Evolutionary conservation across 2,113 vertebrate genomes (phyloP), one percentile per base, ranked within the genome.

Genomic region (Podarcis raffonei): DNA sequence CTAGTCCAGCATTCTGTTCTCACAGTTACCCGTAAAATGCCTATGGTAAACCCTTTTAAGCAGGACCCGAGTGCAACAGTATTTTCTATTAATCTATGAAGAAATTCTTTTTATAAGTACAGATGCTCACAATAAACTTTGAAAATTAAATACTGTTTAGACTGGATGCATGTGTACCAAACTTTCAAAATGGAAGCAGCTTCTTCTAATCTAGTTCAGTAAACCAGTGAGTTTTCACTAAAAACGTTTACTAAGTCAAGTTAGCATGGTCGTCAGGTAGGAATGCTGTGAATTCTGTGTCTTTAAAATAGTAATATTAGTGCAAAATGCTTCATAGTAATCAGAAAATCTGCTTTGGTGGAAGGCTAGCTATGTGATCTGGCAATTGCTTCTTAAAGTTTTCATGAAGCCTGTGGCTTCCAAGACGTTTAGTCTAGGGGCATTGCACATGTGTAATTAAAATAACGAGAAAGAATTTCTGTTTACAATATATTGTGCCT

Each of bases 371-470:
- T 35, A n/a, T 3, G 32, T 89, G 42, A 84, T 90, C 77, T 85
- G 85, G 72, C 16, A 57, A n/a, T 20, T 87, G 32, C 81, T 89
- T 62, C 79, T 62, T 85, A 5, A 84, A 23, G 37, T 13, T 85
- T 42, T 30, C 87, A 12, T 16, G 13, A 81, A 74, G n/a, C 88
- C 59, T 84, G 75, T 86, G 57, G 35, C 90, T 88, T 62, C 48
- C 1, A 1, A 87, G 16, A 92, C 88, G 83, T 39, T 87, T 90
- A 85, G 42, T 68, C 65, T 65, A 83, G 81, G 6, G 23, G 85
- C 88, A 91, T 82, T 90, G 37, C 84, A 35, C 42, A 3, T 15
- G 69, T 90, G 57, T 91, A 87, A 69, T 86, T 92, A 86, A 92
- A 93, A 86, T 85, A 92, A 76, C 16, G 74, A 92, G 83, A 91